Conservation (phyloP, 64 coral and sea anemone genomes). For the Astreopora myriophthalma region DNA sequence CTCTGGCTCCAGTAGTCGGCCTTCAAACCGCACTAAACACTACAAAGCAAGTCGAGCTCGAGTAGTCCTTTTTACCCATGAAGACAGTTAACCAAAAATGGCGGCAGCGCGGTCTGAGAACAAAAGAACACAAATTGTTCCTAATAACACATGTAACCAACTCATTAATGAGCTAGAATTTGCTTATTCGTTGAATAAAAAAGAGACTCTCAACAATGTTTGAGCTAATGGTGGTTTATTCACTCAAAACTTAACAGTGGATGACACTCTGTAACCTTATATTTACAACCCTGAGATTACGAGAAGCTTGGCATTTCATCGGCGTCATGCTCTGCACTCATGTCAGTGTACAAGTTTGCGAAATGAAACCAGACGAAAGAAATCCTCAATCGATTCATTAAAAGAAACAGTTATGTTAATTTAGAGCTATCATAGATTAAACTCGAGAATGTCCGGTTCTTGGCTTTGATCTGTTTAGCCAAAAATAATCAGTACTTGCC, state of each 20-base stretch:
- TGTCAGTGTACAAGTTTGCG: not conserved
- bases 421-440: not conserved
- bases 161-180: too few relatives aligned
- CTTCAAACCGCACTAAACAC: not conserved
- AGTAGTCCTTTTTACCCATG: too few relatives aligned
- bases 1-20: not conserved
- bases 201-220: not conserved
- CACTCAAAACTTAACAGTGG: not conserved
- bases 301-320: not conserved
- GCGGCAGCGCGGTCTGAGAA: not conserved
- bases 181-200: not conserved
- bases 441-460: slow-evolving; percentile 12
- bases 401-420: not conserved
- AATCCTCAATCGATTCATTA: not conserved
- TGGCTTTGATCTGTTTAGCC: not conserved
- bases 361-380: not conserved
- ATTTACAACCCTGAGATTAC: not conserved
- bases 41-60: not conserved
- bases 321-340: not conserved
- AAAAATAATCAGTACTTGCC: not conserved
- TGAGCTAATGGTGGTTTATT: not conserved
- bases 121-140: not conserved
- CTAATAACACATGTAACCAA: too few relatives aligned
- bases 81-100: not conserved
- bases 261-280: not conserved